These are phyloP conservation scores for Origma solitaria DNA, from an alignment of 2,113 vertebrate genomes.

Conservation along the genomic window DNA sequence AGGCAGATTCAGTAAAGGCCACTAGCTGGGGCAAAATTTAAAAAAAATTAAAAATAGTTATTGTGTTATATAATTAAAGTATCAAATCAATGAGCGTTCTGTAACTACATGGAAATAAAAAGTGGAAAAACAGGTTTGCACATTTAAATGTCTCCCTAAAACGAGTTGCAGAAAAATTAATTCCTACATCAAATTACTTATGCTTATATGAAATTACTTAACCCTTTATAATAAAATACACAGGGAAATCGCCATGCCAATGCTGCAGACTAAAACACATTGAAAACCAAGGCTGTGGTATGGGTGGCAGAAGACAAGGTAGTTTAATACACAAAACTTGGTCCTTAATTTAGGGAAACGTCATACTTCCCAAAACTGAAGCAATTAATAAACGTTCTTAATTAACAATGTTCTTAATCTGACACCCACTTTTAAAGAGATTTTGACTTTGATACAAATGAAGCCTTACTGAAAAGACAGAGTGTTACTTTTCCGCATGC, in stretches of 20 bases:
- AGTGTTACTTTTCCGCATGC: background rate
- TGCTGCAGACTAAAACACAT: background rate
- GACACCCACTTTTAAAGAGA: conserved; percentile 37
- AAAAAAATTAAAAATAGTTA: too few relatives aligned
- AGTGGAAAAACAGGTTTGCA: background rate
- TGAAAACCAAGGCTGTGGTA: background rate
- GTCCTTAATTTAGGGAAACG: background rate
- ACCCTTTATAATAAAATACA: background rate
- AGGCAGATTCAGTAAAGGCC: background rate
- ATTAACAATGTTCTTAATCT: background rate
- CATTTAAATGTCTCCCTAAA: background rate
- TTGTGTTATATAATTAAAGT: background rate
- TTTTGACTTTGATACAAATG: conserved; percentile 34
- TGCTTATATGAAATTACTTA: background rate
- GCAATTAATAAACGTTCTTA: background rate
- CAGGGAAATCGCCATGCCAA: background rate
- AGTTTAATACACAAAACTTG: background rate
- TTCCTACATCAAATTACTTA: background rate
- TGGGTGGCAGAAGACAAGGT: background rate
- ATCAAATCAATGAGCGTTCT: accelerated
- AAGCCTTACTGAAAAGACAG: background rate
- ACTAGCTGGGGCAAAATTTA: background rate
- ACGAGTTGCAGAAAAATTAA: background rate
- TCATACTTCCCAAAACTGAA: background rate
- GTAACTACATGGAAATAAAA: background rate